phyloP scores from a whole-genome alignment of 2,888 invertebrate species.

The Ochropacha duplaris region DNA sequence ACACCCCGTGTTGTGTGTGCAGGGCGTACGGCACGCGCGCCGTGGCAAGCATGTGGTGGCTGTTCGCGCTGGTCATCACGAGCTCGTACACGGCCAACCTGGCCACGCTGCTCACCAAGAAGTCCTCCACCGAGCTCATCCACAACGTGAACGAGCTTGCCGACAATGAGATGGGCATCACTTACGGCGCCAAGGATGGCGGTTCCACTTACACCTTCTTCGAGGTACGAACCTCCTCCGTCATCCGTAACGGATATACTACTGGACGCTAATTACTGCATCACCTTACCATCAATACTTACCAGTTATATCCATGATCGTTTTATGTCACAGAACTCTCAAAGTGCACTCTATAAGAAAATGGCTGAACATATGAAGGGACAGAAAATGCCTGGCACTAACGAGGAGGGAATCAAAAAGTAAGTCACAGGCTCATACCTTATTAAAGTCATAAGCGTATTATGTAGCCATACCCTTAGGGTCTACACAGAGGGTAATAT shows the following conservation, averaged over 20 bases:
- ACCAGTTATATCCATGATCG: not conserved
- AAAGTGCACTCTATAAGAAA: conserved; percentile 86
- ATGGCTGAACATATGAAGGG: conserved; percentile 90
- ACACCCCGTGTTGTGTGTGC: conserved; percentile 15
- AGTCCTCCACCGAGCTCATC: conserved; percentile 86
- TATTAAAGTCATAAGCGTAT: too few species aligned
- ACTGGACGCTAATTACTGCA: not conserved
- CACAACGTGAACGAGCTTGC: conserved; percentile 92
- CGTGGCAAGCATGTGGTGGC: conserved; percentile 94
- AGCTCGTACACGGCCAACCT: conserved; percentile 95
- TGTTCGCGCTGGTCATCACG: conserved; percentile 93
- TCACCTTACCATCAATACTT: too few species aligned
- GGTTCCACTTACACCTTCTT: conserved; percentile 96
- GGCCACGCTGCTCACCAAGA: conserved; percentile 93
- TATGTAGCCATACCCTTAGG: too few species aligned
- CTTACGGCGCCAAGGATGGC: conserved; percentile 92
- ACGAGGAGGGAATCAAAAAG: conserved; percentile 85
- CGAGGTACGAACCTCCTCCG: conserved; percentile 85
- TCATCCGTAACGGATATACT: too few species aligned
- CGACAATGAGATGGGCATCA: conserved; percentile 88
- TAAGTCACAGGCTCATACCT: conserved; percentile 23
- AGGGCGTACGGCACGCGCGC: conserved; percentile 94
- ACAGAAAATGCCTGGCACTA: conserved; percentile 79
- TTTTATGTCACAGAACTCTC: conserved; percentile 84
- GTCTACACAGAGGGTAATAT: too few species aligned